Evolutionary conservation across 2,888 invertebrate genomes (phyloP).

Genomic region (Drosophila ezoana): DNA sequence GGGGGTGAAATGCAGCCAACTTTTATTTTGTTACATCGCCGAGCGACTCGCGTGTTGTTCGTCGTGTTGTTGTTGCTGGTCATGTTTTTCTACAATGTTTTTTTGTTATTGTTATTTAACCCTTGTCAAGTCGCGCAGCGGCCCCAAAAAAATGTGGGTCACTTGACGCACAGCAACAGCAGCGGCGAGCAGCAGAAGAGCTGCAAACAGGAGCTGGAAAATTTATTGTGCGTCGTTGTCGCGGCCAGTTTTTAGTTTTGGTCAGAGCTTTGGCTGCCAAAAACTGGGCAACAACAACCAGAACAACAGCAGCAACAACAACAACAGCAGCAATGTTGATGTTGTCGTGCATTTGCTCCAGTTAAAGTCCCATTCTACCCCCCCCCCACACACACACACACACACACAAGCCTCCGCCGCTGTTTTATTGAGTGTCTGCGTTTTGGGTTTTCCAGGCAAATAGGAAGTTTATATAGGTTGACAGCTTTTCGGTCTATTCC

Average conservation of each 20-base stretch:
- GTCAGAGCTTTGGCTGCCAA: conserved; percentile 55
- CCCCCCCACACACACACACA: too few species aligned
- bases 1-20: conserved; percentile 33
- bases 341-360: conserved; percentile 76
- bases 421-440: conserved; percentile 22
- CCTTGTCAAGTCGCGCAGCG: conserved; percentile 73
- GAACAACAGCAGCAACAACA: conserved; percentile 25
- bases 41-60: conserved; percentile 27
- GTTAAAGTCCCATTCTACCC: conserved; percentile 31
- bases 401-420: not conserved
- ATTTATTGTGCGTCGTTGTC: conserved; percentile 70
- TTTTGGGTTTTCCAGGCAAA: not conserved
- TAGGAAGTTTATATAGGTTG: conserved; percentile 20
- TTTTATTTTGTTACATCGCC: conserved; percentile 52
- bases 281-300: conserved; percentile 30
- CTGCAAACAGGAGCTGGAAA: conserved; percentile 51
- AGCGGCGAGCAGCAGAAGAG: conserved; percentile 30
- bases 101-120: conserved; percentile 69
- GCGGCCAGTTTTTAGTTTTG: conserved; percentile 65
- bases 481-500: conserved; percentile 17
- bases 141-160: conserved; percentile 71
- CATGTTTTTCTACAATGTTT: conserved; percentile 40
- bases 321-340: conserved; percentile 50
- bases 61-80: conserved; percentile 57
- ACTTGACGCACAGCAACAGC: conserved; percentile 63